A percentile compares a stretch with the other conserved stretches of the same genome.
Evolutionary conservation across 2,888 invertebrate genomes (phyloP).

Genomic region (Ganaspis brasiliensis): DNA sequence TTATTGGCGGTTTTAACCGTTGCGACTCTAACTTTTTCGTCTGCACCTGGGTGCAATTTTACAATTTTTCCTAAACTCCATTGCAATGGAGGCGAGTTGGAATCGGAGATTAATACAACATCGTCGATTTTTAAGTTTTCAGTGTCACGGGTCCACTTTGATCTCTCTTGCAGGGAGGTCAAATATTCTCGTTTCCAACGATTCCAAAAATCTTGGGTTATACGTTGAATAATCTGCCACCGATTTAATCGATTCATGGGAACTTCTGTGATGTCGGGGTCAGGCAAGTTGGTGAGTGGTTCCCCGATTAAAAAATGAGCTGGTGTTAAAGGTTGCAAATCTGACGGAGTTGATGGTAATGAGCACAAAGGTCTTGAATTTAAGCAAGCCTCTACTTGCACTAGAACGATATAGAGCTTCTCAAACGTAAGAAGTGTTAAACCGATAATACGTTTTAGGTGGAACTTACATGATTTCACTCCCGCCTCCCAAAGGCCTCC

Average conservation of each 20-base stretch:
- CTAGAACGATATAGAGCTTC: constrained; percentile 64
- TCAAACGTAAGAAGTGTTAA: constrained; percentile 63
- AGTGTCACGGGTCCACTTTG: too few species aligned
- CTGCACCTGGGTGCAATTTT: not conserved
- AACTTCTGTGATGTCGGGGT: constrained; percentile 57
- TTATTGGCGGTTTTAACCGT: too few species aligned
- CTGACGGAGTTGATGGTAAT: constrained; percentile 59
- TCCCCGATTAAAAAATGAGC: constrained; percentile 70
- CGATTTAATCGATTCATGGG: constrained; percentile 57
- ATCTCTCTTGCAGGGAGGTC: not conserved
- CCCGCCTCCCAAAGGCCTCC: constrained; percentile 67
- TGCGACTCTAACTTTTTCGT: too few species aligned
- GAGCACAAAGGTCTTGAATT: constrained; percentile 67
- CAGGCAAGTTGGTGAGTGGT: constrained; percentile 58
- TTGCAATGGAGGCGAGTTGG: too few species aligned
- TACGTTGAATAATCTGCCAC: constrained; percentile 64
- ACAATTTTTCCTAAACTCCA: too few species aligned
- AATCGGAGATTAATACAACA: too few species aligned
- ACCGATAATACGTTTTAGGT: constrained; percentile 61
- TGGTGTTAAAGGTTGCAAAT: constrained; percentile 66
- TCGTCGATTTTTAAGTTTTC: too few species aligned
- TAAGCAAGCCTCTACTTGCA: constrained; percentile 64
- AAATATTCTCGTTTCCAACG: constrained; percentile 62
- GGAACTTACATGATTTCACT: constrained; percentile 70
- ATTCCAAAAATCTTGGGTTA: constrained; percentile 63